Evolutionary conservation across 2,888 invertebrate genomes (phyloP), one percentile per base, ranked within the genome.

Genomic region (Euproctis similis): DNA sequence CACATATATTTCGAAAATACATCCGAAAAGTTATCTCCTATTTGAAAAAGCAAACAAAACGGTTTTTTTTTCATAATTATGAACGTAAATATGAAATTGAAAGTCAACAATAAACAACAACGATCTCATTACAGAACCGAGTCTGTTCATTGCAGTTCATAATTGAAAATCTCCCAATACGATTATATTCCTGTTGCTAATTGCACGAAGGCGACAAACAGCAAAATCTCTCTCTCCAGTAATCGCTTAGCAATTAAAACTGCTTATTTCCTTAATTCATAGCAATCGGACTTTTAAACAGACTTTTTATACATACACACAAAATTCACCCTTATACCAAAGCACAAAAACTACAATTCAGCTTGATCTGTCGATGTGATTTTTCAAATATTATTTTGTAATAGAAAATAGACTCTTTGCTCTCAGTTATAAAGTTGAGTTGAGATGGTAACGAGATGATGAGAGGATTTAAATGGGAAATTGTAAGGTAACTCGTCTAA

Each of bases 221-320:
- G 56, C 40, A 45, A 63, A 68, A 59, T 63, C 65, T 68, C 60
- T n/a, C n/a, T 71, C 57, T 63, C 59, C 49, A 70, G 68, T 77
- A 72, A 78, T 78, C 77, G 66, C 53, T 53, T 39, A 52, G 62
- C 75, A 80, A 81, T 80, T 81, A 80, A 74, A 74, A 65, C 65
- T 68, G 76, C 81, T 81, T 80, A 81, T 78, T 80, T 80, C 80
- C 80, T 70, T 80, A 73, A 81, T 80, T 75, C 67, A 46, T 54
- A 58, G 65, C 78, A 74, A 77, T 73, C 73, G 65, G 59, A 49
- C 57, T 61, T 56, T 59, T 72, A 67, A 68, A 54, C n/a, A 68
- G 51, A 57, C 57, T 69, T 61, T 31, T 32, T 53, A 47, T 38
- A 12, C 8, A 4, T 8, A 4, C 39, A 0, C 0, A 3, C 37